Evolutionary conservation across 2,113 vertebrate species (phyloP).

Genomic region (Rousettus leschenaultii): DNA sequence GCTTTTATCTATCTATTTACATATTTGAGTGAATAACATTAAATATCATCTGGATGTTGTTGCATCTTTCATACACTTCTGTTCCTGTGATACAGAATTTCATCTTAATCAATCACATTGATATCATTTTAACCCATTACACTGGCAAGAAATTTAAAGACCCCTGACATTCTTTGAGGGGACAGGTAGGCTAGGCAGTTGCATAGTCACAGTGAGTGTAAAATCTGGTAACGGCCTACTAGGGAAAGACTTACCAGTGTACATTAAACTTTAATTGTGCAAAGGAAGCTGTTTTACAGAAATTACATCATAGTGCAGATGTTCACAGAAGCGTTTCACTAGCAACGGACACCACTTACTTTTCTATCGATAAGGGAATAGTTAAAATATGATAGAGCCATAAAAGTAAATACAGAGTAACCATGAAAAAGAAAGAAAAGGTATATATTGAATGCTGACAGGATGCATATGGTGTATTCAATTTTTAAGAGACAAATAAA

Average conservation of each 20-base stretch:
- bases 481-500: background rate
- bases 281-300: background rate
- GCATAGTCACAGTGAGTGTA: background rate
- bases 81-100: background rate
- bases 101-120: background rate
- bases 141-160: background rate
- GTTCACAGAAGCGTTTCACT: background rate
- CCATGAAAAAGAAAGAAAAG: background rate
- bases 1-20: background rate
- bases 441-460: background rate
- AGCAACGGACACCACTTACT: background rate
- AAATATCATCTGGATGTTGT: background rate
- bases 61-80: background rate
- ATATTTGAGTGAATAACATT: background rate
- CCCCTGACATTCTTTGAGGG: background rate
- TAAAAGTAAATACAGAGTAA: background rate
- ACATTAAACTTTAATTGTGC: background rate
- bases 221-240: background rate
- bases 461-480: background rate
- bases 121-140: background rate
- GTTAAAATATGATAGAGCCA: background rate
- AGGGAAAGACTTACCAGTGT: background rate
- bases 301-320: background rate
- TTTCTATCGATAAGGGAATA: background rate
- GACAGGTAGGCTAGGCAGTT: background rate